Evolutionary conservation across 2,797 vertebrate genomes (phyloP).

Genomic region (Lophius americanus): DNA sequence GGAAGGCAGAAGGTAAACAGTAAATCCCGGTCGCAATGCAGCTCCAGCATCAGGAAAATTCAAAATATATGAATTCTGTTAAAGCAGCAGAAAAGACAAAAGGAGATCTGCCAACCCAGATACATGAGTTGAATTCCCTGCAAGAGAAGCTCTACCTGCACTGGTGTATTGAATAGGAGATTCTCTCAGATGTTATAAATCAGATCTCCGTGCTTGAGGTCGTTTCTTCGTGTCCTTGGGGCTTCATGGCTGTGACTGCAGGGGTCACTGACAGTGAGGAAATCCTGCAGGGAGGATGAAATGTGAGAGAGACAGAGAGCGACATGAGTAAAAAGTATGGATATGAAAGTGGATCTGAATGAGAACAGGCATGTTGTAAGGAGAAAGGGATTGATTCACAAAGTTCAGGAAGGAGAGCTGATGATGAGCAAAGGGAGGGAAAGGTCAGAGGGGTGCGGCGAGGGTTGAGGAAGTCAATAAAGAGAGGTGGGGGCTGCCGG

Average conservation of each 20-base stretch:
- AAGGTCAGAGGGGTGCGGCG: conserved; percentile 6
- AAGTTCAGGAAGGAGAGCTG: conserved; percentile 1
- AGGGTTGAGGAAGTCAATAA: conserved; percentile 26
- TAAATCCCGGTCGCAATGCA: conserved; percentile 6
- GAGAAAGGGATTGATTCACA: neutral
- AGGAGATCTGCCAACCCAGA: conserved; percentile 10
- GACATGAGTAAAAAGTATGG: conserved; percentile 7
- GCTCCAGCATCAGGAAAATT: neutral
- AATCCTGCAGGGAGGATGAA: neutral
- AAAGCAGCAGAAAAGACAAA: conserved; percentile 7
- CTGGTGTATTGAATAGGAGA: conserved; percentile 22
- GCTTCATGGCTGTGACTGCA: conserved; percentile 13
- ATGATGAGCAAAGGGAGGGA: conserved; percentile 12
- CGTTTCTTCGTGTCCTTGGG: conserved; percentile 11
- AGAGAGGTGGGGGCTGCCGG: conserved; percentile 25
- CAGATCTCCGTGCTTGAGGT: conserved; percentile 3
- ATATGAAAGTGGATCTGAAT: neutral
- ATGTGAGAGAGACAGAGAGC: neutral
- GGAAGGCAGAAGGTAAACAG: conserved; percentile 10
- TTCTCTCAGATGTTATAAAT: conserved; percentile 34
- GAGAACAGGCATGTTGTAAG: neutral
- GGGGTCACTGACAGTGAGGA: conserved; percentile 11
- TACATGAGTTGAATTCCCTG: conserved; percentile 14
- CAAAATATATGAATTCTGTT: neutral
- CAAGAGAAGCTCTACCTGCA: conserved; percentile 14